Conservation (phyloP, 2,888 invertebrate species). For the Phortica magna region DNA sequence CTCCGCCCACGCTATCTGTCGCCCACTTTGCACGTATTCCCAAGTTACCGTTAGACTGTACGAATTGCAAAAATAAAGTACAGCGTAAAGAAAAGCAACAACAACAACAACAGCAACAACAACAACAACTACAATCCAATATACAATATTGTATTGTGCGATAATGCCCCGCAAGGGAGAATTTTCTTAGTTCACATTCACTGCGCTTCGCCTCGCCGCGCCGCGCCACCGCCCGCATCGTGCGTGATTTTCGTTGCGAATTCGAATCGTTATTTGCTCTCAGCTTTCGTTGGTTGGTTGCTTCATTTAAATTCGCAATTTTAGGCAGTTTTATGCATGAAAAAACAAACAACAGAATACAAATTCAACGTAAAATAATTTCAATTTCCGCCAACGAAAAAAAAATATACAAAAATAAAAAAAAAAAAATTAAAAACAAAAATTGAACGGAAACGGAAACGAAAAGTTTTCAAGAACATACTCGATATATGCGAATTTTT, state of each 20-base stretch:
- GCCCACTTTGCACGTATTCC: conserved; percentile 15
- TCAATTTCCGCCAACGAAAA: conserved; percentile 55
- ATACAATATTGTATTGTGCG: conserved; percentile 67
- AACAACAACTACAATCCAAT: conserved; percentile 61
- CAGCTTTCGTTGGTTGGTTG: conserved; percentile 49
- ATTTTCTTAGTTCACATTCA: conserved; percentile 21
- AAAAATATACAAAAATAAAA: background rate
- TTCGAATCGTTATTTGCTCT: conserved; percentile 39
- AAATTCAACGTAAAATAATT: conserved; percentile 64
- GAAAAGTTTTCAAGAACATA: conserved; percentile 22
- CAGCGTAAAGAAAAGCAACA: conserved; percentile 11
- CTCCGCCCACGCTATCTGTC: background rate
- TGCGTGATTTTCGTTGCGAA: conserved; percentile 14
- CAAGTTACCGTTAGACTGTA: conserved; percentile 25
- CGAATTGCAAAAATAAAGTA: conserved; percentile 1
- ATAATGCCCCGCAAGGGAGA: conserved; percentile 55
- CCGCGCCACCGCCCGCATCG: background rate
- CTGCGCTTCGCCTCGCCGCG: background rate
- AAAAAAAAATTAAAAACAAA: background rate
- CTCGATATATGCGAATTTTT: conserved; percentile 11
- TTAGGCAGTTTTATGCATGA: conserved; percentile 66
- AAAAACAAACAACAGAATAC: conserved; percentile 57
- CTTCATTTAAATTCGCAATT: conserved; percentile 67
- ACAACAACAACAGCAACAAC: background rate
- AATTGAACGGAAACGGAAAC: background rate